Evolutionary conservation across 2,888 invertebrate species (phyloP).

Genomic region (Pachliopta kotzebuea): DNA sequence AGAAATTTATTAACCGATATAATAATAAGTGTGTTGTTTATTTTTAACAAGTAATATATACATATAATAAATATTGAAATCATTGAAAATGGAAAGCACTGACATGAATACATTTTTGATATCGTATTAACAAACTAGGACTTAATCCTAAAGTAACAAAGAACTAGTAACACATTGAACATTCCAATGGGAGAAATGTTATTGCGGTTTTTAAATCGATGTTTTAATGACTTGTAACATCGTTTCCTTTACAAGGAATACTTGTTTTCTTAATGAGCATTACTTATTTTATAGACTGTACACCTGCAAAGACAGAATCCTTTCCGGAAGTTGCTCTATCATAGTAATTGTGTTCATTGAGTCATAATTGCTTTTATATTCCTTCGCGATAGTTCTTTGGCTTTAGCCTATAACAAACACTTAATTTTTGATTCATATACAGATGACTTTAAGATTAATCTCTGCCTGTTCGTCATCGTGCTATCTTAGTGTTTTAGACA

Average conservation of each 20-base stretch:
- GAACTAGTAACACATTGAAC: too few species aligned
- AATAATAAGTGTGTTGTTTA: too few species aligned
- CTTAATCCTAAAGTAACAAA: too few species aligned
- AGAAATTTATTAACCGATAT: too few species aligned
- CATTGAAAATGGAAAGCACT: too few species aligned
- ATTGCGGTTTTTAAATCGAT: not conserved
- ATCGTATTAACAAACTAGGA: too few species aligned
- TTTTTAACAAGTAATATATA: too few species aligned
- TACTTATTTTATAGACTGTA: conserved; percentile 1
- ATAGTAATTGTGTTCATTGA: conserved; percentile 16
- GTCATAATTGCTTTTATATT: conserved; percentile 12
- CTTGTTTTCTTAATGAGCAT: not conserved
- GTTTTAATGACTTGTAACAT: not conserved
- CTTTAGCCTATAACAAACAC: not conserved
- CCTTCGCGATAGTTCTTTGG: not conserved
- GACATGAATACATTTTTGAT: too few species aligned
- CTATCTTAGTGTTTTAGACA: too few species aligned
- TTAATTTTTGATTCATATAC: not conserved
- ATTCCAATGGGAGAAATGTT: too few species aligned
- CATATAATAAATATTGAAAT: too few species aligned
- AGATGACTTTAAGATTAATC: not conserved
- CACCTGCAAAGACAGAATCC: conserved; percentile 16
- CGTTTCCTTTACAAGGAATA: not conserved
- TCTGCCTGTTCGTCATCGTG: not conserved
- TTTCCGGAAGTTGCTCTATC: conserved; percentile 17